Conservation (phyloP, 1,140 invertebrate species). For the Cryptotermes secundus region DNA sequence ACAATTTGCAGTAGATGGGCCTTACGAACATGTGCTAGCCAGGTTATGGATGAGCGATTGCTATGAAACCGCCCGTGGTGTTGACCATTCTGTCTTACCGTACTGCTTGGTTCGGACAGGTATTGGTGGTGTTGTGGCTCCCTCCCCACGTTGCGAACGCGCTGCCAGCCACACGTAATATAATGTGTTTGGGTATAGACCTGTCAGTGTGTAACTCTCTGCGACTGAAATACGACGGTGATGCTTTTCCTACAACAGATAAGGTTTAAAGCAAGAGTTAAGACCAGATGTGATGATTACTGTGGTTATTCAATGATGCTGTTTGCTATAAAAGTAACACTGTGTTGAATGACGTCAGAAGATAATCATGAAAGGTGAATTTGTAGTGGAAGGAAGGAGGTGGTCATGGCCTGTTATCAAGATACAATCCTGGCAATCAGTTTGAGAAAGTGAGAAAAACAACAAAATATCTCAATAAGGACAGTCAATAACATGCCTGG, state of each 20-base stretch:
- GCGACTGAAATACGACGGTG: slow-evolving; percentile 74
- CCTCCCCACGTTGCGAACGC: slow-evolving; percentile 86
- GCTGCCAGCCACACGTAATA: slow-evolving; percentile 97
- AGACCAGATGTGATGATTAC: neutral
- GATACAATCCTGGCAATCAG: no score
- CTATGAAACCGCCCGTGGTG: neutral
- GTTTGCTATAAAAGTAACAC: neutral
- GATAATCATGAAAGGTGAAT: no score
- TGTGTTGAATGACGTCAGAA: no score
- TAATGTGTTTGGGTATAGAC: slow-evolving; percentile 90
- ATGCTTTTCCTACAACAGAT: slow-evolving; percentile 56
- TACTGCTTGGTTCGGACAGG: slow-evolving; percentile 94
- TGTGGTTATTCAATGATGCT: neutral
- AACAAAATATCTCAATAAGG: no score
- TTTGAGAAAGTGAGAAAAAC: no score
- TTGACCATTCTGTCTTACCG: slow-evolving; percentile 69
- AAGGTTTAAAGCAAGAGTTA: neutral
- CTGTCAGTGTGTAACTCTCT: slow-evolving; percentile 81
- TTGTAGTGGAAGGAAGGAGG: no score
- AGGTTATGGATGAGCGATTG: neutral
- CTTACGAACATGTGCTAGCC: neutral
- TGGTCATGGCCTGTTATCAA: no score
- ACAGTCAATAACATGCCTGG: no score
- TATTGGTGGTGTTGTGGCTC: slow-evolving; percentile 90
- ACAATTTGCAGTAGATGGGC: neutral